These are phyloP conservation scores for Zosterops borbonicus DNA, from an alignment of 2,113 vertebrate genomes.

Conservation along the genomic window DNA sequence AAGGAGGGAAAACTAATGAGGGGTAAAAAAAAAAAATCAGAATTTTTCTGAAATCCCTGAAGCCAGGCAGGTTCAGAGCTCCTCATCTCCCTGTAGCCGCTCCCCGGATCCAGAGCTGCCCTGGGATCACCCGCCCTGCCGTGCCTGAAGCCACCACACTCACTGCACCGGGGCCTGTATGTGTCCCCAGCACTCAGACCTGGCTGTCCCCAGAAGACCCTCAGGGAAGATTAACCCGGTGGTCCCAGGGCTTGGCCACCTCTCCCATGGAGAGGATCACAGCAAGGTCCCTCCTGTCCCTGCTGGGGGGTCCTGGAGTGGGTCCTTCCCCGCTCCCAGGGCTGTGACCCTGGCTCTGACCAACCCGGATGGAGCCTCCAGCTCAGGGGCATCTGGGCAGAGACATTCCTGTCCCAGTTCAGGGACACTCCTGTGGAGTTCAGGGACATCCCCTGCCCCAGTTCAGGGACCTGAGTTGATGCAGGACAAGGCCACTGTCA, in stretches of 20 bases:
- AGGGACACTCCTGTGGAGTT: too few relatives aligned
- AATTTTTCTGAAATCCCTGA: background rate
- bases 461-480: too few relatives aligned
- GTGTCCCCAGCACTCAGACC: background rate
- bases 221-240: background rate
- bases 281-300: background rate
- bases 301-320: accelerated
- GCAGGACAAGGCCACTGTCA: accelerated
- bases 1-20: background rate
- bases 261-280: background rate
- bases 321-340: background rate
- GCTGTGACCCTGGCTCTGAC: accelerated
- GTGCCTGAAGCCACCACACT: accelerated
- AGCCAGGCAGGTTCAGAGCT: accelerated
- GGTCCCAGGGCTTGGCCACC: background rate
- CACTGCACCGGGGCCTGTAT: accelerated
- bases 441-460: background rate
- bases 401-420: background rate
- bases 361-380: background rate
- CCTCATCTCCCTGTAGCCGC: background rate
- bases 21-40: too few relatives aligned
- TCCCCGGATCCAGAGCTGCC: background rate
- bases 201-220: background rate
- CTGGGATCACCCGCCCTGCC: accelerated
- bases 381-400: background rate